Conservation (phyloP, 1,140 invertebrate genomes). For the Panulirus ornatus region DNA sequence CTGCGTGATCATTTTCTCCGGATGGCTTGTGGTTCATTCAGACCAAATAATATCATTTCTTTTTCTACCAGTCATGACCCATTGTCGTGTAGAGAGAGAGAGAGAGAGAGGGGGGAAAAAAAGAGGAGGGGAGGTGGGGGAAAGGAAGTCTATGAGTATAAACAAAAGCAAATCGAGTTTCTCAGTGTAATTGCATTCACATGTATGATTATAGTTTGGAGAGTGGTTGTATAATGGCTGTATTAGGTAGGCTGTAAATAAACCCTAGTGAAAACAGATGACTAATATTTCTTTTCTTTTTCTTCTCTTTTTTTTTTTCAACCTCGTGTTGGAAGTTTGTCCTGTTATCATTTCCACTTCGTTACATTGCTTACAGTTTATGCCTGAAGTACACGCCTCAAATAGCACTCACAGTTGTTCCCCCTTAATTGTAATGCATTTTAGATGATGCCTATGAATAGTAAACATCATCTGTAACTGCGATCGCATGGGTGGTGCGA, state of each 20-base stretch:
- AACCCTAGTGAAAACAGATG: not conserved
- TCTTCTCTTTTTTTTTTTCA: too few relatives aligned
- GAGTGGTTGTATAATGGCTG: not conserved
- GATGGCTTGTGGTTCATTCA: conserved; percentile 18
- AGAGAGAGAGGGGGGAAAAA: not conserved
- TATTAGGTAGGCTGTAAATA: not conserved
- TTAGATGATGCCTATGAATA: not conserved
- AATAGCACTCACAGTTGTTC: not conserved
- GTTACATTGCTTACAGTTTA: not conserved
- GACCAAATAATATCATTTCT: conserved; percentile 11
- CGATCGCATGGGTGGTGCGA: not conserved
- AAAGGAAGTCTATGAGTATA: not conserved
- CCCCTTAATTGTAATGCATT: not conserved
- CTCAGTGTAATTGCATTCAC: not conserved
- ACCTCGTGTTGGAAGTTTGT: not conserved
- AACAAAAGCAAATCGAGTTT: not conserved
- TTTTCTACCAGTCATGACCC: not conserved
- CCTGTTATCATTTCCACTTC: not conserved
- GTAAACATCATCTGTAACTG: not conserved
- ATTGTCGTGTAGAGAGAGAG: not conserved
- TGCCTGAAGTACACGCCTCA: not conserved
- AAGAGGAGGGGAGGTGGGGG: not conserved
- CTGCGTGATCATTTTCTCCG: conserved; percentile 11
- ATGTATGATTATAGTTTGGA: not conserved
- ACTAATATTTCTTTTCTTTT: not conserved